phyloP scores from a whole-genome alignment of 2,797 vertebrate species.

The Paedocypris micromegethes region DNA sequence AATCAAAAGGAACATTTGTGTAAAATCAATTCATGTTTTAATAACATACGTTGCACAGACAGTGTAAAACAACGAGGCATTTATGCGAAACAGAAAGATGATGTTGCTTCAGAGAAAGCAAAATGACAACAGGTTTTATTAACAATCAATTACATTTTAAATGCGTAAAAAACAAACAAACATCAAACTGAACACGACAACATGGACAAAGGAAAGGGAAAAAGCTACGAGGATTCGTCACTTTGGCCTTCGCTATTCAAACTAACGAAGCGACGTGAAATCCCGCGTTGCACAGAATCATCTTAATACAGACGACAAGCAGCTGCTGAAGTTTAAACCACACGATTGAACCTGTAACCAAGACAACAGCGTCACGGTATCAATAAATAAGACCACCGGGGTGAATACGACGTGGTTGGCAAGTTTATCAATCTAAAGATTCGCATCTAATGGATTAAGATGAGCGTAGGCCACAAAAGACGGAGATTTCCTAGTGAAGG shows the following conservation, averaged over 20 bases:
- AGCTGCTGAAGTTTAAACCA: too few relatives aligned
- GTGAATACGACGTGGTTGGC: background rate
- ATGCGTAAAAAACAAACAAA: constrained; percentile 47
- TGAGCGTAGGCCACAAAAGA: background rate
- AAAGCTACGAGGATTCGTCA: constrained; percentile 17
- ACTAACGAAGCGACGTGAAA: too few relatives aligned
- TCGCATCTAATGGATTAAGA: background rate
- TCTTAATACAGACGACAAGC: background rate
- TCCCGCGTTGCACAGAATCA: background rate
- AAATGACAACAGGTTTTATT: constrained; percentile 49
- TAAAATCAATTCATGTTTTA: background rate
- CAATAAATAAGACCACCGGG: background rate
- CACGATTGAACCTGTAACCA: too few relatives aligned
- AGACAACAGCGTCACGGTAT: background rate
- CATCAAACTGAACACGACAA: constrained; percentile 50
- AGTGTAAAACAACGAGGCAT: background rate
- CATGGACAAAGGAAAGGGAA: constrained; percentile 48
- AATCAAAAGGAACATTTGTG: too few relatives aligned
- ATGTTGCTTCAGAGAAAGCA: constrained; percentile 31
- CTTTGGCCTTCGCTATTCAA: constrained; percentile 49
- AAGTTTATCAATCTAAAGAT: background rate
- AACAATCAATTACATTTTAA: constrained; percentile 59
- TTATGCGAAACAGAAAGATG: constrained; percentile 16
- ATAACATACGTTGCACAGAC: background rate
- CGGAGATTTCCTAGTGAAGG: background rate